Evolutionary conservation across 2,888 invertebrate species (phyloP).

Genomic region (Microctonus aethiopoides): DNA sequence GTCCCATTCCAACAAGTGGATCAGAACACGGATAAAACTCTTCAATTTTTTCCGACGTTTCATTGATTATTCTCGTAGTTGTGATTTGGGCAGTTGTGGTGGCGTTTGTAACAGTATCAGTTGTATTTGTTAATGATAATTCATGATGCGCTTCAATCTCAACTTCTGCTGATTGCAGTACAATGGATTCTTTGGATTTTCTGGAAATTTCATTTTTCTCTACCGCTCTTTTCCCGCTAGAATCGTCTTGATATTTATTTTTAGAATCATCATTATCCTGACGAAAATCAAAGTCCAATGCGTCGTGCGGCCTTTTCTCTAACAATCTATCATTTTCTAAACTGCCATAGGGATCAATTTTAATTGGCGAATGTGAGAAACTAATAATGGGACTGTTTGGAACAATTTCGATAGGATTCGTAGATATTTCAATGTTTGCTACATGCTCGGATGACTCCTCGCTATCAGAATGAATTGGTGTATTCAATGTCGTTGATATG

Average conservation of each 20-base stretch:
- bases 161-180: neutral
- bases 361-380: constrained; percentile 60
- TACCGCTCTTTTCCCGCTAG: constrained; percentile 25
- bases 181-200: neutral
- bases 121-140: constrained; percentile 16
- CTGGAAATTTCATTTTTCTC: constrained; percentile 36
- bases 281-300: constrained; percentile 54
- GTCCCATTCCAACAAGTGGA: constrained; percentile 41
- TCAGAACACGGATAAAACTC: constrained; percentile 41
- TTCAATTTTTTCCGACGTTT: constrained; percentile 24
- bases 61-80: neutral
- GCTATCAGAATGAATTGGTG: constrained; percentile 63
- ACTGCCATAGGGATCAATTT: constrained; percentile 54
- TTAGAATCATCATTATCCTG: constrained; percentile 39
- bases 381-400: constrained; percentile 62
- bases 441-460: constrained; percentile 59
- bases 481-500: constrained; percentile 63
- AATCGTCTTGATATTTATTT: constrained; percentile 35
- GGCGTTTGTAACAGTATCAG: no score
- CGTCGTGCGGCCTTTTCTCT: constrained; percentile 43
- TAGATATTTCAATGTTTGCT: constrained; percentile 42
- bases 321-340: constrained; percentile 40
- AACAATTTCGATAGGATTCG: constrained; percentile 63
- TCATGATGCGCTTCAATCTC: constrained; percentile 10
- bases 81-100: no score